Evolutionary conservation across 2,113 vertebrate genomes (phyloP).

Genomic region (Sinocyclocheilus anophthalmus): DNA sequence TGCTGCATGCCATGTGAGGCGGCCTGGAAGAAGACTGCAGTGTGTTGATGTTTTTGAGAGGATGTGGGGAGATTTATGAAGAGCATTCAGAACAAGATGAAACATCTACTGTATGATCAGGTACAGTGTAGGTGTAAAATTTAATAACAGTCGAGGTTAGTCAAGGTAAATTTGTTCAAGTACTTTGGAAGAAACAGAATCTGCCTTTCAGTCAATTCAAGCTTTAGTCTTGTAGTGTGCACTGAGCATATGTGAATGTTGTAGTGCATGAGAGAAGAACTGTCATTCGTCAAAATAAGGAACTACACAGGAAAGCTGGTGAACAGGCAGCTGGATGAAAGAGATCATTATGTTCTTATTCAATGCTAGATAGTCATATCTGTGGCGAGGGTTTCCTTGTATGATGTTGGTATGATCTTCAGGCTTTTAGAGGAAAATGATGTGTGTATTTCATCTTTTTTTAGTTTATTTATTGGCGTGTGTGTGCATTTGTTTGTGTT

Average conservation of each 20-base stretch:
- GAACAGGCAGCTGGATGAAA: background rate
- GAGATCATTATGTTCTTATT: constrained; percentile 3
- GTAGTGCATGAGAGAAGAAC: background rate
- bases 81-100: background rate
- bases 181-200: constrained; percentile 9
- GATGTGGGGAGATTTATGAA: background rate
- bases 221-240: background rate
- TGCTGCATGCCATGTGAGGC: background rate
- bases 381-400: constrained; percentile 2
- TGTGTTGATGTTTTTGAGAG: constrained; percentile 1
- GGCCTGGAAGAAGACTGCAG: background rate
- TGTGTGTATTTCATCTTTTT: background rate
- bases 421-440: background rate
- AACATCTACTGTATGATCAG: background rate
- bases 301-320: background rate
- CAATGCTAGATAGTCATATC: background rate
- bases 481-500: background rate
- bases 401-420: background rate
- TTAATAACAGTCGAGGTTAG: background rate
- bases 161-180: background rate
- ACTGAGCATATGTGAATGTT: background rate
- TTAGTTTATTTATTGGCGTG: background rate
- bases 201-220: background rate
- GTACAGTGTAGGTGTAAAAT: background rate
- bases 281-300: background rate